Evolutionary conservation across 2,113 vertebrate species (phyloP).

Genomic region (Albula glossodonta): DNA sequence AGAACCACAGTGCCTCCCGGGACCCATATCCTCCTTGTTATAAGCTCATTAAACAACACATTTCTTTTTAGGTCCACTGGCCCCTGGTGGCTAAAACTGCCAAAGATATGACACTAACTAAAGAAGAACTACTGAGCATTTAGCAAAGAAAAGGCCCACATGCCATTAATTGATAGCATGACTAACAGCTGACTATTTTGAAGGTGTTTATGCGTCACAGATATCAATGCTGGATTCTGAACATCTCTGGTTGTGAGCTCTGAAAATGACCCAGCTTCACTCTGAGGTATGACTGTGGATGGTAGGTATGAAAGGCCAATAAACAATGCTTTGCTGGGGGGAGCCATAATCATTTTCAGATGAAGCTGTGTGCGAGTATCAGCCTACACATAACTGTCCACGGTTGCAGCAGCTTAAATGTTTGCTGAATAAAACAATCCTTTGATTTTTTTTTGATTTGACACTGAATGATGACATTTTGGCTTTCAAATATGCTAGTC

Average conservation of each 20-base stretch:
- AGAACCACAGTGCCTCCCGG: too few species aligned
- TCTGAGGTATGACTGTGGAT: constrained; percentile 99
- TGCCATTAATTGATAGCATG: too few species aligned
- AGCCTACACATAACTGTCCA: constrained; percentile 82
- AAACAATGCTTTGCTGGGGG: constrained; percentile 97
- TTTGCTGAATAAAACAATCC: constrained; percentile 93
- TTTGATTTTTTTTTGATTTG: constrained; percentile 70
- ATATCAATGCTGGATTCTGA: too few species aligned
- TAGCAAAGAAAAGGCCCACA: too few species aligned
- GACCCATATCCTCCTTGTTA: too few species aligned
- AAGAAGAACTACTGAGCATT: too few species aligned
- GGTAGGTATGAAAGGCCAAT: constrained; percentile 95
- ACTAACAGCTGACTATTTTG: constrained; percentile 53
- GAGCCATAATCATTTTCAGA: constrained; percentile 98
- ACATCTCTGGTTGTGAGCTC: too few species aligned
- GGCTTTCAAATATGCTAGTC: too few species aligned
- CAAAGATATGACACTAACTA: too few species aligned
- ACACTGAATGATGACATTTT: too few species aligned
- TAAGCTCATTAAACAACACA: too few species aligned
- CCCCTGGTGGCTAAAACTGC: background rate
- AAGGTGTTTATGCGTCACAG: constrained; percentile 67
- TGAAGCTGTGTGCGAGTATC: constrained; percentile 81
- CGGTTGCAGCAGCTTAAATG: constrained; percentile 94
- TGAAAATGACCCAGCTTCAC: constrained; percentile 79
- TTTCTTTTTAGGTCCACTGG: background rate